Conservation (phyloP, 1,140 invertebrate genomes). For the Sesamia nonagrioides region DNA sequence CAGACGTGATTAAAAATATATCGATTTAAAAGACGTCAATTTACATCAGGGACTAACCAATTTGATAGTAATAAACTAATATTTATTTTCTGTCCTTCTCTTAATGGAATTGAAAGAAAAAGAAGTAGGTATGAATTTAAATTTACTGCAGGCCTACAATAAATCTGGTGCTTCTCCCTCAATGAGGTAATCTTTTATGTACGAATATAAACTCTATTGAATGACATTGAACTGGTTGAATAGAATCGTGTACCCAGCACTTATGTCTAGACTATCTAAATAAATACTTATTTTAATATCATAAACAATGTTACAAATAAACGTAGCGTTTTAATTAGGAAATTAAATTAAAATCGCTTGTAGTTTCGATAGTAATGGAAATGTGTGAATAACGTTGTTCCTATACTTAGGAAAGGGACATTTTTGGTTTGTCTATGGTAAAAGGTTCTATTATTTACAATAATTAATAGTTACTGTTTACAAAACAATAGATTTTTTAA, state of each 20-base stretch:
- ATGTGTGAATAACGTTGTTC: conserved; percentile 66
- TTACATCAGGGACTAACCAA: no score
- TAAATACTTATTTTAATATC: conserved; percentile 85
- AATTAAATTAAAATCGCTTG: conserved; percentile 64
- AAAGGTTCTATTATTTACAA: conserved; percentile 28
- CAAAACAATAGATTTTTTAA: neutral
- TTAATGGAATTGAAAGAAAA: no score
- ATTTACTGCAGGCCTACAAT: no score
- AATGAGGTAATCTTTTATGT: no score
- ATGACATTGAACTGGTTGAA: neutral
- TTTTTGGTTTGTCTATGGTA: conserved; percentile 43
- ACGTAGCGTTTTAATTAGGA: conserved; percentile 72
- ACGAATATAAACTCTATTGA: neutral
- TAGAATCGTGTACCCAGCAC: conserved; percentile 44
- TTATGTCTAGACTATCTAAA: conserved; percentile 75
- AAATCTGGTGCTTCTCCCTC: no score
- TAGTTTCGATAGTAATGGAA: conserved; percentile 68
- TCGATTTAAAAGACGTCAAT: no score
- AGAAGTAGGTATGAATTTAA: no score
- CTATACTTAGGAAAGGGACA: conserved; percentile 54
- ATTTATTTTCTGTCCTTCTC: no score
- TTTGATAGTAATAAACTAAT: no score
- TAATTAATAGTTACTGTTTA: neutral
- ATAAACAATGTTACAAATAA: conserved; percentile 80
- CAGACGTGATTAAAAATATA: no score